A percentile compares a stretch with the other conserved stretches of the same genome.
phyloP scores from a whole-genome alignment of 2,797 vertebrate species.

The Lepilemur ruficaudatus region DNA sequence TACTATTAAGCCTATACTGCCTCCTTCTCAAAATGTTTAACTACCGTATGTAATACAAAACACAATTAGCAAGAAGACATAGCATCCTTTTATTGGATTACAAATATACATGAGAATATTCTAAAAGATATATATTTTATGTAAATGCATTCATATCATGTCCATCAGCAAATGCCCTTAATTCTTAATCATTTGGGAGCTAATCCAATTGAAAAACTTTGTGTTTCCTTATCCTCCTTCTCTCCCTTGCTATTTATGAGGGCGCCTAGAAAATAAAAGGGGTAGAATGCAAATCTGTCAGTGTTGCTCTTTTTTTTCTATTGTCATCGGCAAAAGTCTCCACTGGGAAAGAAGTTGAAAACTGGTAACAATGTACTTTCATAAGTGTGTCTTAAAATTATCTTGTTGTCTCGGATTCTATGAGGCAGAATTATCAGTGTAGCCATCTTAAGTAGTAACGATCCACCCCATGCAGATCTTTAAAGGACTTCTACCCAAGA shows the following conservation, averaged over 20 bases:
- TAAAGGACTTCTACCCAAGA: not conserved
- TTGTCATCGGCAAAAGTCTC: not conserved
- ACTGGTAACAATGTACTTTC: not conserved
- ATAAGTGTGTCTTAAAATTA: conserved; percentile 25
- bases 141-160: not conserved
- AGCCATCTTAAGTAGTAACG: not conserved
- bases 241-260: not conserved
- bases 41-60: not conserved
- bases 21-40: not conserved
- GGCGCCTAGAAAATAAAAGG: not conserved
- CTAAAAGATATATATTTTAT: not conserved
- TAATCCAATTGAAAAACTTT: not conserved
- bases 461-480: not conserved
- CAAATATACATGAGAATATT: conserved; percentile 1
- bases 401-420: not conserved
- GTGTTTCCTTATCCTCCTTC: not conserved
- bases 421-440: not conserved
- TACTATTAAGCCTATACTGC: not conserved
- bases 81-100: not conserved
- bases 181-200: conserved; percentile 11
- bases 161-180: not conserved
- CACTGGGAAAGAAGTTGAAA: not conserved
- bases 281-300: not conserved
- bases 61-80: not conserved
- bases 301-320: not conserved